phyloP scores from a whole-genome alignment of 2,113 vertebrate species.

The Podiceps cristatus region DNA sequence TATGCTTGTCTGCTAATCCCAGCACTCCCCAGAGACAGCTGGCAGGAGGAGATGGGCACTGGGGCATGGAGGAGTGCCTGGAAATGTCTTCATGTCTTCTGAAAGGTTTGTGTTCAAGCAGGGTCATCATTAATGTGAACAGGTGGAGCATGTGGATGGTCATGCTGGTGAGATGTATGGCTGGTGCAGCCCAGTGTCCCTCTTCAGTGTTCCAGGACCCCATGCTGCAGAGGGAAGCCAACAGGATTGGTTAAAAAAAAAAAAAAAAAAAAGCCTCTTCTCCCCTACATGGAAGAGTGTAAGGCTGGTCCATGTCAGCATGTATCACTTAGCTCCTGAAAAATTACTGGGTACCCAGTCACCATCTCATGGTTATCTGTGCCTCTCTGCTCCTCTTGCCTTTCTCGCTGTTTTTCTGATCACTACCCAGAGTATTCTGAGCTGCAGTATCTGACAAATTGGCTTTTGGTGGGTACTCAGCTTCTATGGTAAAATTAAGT shows the following conservation, averaged over 20 bases:
- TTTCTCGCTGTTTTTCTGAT: not conserved
- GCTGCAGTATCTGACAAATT: not conserved
- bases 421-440: not conserved
- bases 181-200: not conserved
- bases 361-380: not conserved
- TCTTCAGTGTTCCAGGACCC: not conserved
- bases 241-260: not conserved
- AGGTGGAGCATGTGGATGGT: not conserved
- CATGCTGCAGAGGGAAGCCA: not conserved
- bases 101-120: not conserved
- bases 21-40: not conserved
- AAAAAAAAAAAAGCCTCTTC: too few species aligned
- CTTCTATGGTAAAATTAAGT: not conserved
- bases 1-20: not conserved
- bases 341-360: not conserved
- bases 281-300: not conserved
- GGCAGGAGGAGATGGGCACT: not conserved
- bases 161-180: not conserved
- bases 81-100: not conserved
- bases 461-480: not conserved
- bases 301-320: not conserved
- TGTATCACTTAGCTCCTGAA: not conserved
- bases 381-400: not conserved
- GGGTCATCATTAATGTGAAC: not conserved
- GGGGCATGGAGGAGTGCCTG: not conserved